phyloP scores from a whole-genome alignment of 2,113 vertebrate species.

The Erinaceus europaeus region DNA sequence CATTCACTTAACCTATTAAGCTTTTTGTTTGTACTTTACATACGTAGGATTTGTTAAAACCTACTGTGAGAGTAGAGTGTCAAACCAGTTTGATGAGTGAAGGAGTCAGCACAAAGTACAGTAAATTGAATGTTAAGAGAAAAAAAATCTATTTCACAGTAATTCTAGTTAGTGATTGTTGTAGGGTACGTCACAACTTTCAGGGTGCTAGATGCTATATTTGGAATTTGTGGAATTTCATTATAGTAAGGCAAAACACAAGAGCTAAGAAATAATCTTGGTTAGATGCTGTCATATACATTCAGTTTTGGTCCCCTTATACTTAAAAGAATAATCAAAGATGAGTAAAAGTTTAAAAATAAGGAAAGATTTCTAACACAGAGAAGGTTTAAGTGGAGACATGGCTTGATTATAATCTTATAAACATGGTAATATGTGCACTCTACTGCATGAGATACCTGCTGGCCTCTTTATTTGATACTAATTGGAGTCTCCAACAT shows the following conservation, averaged over 20 bases:
- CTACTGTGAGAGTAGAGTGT: background rate
- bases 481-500: background rate
- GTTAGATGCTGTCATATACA: background rate
- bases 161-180: conserved; percentile 15
- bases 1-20: background rate
- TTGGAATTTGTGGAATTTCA: conserved; percentile 14
- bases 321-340: background rate
- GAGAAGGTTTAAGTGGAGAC: conserved; percentile 27
- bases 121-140: background rate
- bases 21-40: background rate
- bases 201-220: background rate
- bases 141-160: background rate
- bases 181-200: background rate
- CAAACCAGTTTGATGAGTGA: background rate
- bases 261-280: conserved; percentile 18
- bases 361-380: conserved; percentile 12
- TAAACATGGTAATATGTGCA: no score
- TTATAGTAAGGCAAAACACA: background rate
- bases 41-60: background rate
- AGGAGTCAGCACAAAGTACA: background rate
- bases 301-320: background rate
- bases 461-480: no score
- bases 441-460: no score
- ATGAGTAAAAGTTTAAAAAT: conserved; percentile 42
- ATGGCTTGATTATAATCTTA: conserved; percentile 43